Base-by-base conservation (phyloP, 2,113 vertebrate genomes). In the Coryphaenoides rupestris region DNA sequence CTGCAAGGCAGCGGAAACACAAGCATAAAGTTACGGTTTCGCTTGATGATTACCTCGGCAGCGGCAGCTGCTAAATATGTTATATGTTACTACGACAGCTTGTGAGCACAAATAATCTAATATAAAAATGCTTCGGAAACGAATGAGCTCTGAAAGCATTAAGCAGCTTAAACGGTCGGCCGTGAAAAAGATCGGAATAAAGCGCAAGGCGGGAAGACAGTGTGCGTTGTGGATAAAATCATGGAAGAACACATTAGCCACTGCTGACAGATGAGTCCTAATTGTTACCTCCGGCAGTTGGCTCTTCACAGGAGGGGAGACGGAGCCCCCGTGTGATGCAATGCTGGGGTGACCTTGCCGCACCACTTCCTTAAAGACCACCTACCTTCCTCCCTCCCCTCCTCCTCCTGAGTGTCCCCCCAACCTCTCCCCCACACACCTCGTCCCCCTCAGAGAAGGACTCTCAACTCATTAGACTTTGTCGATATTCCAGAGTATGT, bases 331-430 rank as follows among this genome's bases (percentile, higher is more conserved):
- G 77, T 78, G 85, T 89, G 83, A 89, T 86, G 86, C 86, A 86
- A 87, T 84, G 85, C 86, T 82, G 83, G 75, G 69, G 79, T 89
- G 88, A 88, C 88, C 88, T 89, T 89, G 88, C 81, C 80, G 84
- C 82, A 82, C 58, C 78, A 79, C 80, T 65, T 19, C 52, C 53
- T 40, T 40, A 40, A 40, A 40, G 33, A 40, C 33, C 33, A 6
- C 58, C 55, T 22, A 19, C 55, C 55, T 23, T 21, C 54, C 21
- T 15, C 21, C 54, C 19, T 13, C 3, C 54, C 49, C 49, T 21
- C 7, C 54, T 21, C 77, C 69, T 72, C 70, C 73, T 17, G 62
- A 78, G 54, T 75, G 76, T 85, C 83, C 79, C 87, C 77, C 63
- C 62, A 68, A 75, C 81, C 80, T 86, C 85, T 85, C 85, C 86